phyloP scores from a whole-genome alignment of 2,113 vertebrate genomes.

The Pardalotus punctatus region DNA sequence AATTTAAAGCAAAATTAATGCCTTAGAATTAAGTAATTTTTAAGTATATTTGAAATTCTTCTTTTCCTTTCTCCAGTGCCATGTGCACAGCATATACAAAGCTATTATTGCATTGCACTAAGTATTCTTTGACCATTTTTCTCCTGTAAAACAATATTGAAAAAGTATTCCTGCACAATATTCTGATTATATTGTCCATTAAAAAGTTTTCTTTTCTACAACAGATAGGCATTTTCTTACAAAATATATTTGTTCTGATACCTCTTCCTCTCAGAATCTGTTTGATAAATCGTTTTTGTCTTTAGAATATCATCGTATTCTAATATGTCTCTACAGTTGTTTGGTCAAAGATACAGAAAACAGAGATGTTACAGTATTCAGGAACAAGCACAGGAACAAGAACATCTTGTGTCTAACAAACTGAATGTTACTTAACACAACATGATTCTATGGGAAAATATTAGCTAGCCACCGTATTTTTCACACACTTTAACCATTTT shows the following conservation, averaged over 20 bases:
- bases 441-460: background rate
- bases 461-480: background rate
- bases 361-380: background rate
- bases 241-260: background rate
- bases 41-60: background rate
- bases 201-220: background rate
- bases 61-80: background rate
- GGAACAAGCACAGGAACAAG: background rate
- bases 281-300: background rate
- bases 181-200: background rate
- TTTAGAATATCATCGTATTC: background rate
- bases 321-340: background rate
- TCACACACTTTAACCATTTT: background rate
- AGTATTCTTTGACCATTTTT: background rate
- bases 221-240: background rate
- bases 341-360: background rate
- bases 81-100: background rate
- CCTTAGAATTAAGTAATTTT: background rate
- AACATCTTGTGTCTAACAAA: background rate
- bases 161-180: background rate
- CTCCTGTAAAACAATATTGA: background rate
- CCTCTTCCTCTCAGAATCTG: background rate
- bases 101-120: fast-evolving
- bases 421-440: background rate
- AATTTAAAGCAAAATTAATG: background rate